Evolutionary conservation across 1,140 invertebrate genomes (phyloP), one percentile per base, ranked within the genome.

Genomic region (Portunus trituberculatus): DNA sequence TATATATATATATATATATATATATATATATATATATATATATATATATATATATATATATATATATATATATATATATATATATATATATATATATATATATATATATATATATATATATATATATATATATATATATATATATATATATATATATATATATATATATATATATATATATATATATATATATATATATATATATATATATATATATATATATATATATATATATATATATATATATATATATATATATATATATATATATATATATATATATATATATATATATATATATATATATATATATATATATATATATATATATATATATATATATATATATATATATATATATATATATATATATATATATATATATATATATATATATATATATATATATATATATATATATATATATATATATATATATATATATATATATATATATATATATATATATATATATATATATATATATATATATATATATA

Each of bases 31-130:
- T 87, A 87, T 87, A 87, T 87, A 87, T 87, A 87, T 87, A 31
- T 87, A 87, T 28, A 87, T 87, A 87, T 87, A 87, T 87, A 31
- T 87, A 87, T 87, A 87, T 87, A 87, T 87, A 87, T 28, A 87
- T 87, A 87, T 87, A 31, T 28, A 87, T 87, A 87, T 87, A 87
- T 87, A 31, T 87, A 87, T 87, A 87, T 87, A 31, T 87, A 87
- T 87, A 87, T 87, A 87, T 87, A 87, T 87, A 31, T 87, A 87
- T 87, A 31, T 87, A 87, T 87, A 87, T 87, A 31, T 87, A 87
- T 87, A 31, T 87, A 87, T 87, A 87, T 87, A 87, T 87, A 87
- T 87, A 87, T 87, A 87, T 87, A 87, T 87, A 31, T 87, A 87
- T 87, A 87, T 87, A 87, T 87, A 76, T 76, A 76, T 76, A 76